These are phyloP conservation scores for Stenurella melanura DNA, from an alignment of 2,888 invertebrate species.

Conservation along the genomic window DNA sequence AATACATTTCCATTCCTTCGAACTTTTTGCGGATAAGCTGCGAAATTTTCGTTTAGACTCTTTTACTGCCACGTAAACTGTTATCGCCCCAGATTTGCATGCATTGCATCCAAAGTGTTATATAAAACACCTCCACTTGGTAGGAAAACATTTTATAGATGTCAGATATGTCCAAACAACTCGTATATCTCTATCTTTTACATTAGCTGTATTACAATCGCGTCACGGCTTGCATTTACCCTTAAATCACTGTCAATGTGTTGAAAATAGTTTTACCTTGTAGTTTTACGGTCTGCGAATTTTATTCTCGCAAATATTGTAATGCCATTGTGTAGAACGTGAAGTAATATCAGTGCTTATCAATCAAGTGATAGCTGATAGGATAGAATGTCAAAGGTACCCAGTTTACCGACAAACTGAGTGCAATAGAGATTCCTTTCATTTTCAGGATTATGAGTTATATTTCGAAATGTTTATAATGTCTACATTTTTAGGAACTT, in stretches of 20 bases:
- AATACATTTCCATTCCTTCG: background rate
- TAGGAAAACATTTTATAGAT: constrained; percentile 16
- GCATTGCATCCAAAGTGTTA: constrained; percentile 12
- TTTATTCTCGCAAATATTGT: too few relatives aligned
- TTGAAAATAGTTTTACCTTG: background rate
- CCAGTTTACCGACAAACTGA: too few relatives aligned
- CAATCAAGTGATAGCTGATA: too few relatives aligned
- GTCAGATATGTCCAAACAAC: constrained; percentile 5
- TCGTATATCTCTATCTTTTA: constrained; percentile 8
- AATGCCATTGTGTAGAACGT: too few relatives aligned
- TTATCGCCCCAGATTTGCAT: constrained; percentile 20
- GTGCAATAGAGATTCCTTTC: too few relatives aligned
- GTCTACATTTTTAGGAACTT: too few relatives aligned
- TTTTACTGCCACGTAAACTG: constrained; percentile 12
- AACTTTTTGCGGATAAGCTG: constrained; percentile 4
- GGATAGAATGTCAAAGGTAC: too few relatives aligned
- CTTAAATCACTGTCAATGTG: background rate
- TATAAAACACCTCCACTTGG: constrained; percentile 4
- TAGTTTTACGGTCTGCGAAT: background rate
- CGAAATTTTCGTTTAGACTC: constrained; percentile 2
- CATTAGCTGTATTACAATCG: background rate
- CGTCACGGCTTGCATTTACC: constrained; percentile 1
- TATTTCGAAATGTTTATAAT: too few relatives aligned
- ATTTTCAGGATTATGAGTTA: too few relatives aligned
- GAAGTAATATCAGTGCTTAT: too few relatives aligned